Evolutionary conservation across 2,888 invertebrate species (phyloP).

Genomic region (Plutella xylostella): DNA sequence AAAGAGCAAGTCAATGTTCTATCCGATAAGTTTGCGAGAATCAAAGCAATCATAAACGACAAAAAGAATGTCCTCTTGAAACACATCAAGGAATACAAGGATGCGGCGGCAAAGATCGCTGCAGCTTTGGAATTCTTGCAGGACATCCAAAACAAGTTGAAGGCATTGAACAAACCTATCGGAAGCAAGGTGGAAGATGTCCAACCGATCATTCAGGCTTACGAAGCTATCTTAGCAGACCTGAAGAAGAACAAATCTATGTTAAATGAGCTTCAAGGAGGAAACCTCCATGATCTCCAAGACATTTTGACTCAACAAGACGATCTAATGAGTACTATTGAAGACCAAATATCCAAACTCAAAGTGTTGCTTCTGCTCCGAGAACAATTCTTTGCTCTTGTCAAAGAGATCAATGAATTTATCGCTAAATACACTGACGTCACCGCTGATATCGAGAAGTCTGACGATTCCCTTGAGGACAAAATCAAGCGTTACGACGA

Average conservation of each 20-base stretch:
- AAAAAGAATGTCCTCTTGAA: conserved; percentile 79
- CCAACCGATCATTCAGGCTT: conserved; percentile 81
- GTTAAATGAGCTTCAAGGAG: conserved; percentile 81
- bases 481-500: conserved; percentile 91
- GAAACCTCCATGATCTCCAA: conserved; percentile 82
- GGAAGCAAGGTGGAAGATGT: conserved; percentile 92
- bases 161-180: conserved; percentile 86
- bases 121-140: conserved; percentile 84
- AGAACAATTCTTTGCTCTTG: conserved; percentile 88
- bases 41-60: conserved; percentile 81
- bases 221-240: conserved; percentile 82
- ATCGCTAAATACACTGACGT: conserved; percentile 89
- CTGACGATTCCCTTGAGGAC: conserved; percentile 84
- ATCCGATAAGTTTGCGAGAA: conserved; percentile 81
- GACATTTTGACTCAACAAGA: conserved; percentile 85
- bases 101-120: conserved; percentile 82
- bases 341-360: conserved; percentile 86
- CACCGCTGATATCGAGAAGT: conserved; percentile 86
- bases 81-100: conserved; percentile 84
- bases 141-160: conserved; percentile 85
- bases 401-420: conserved; percentile 89
- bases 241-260: conserved; percentile 83
- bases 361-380: conserved; percentile 82
- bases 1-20: conserved; percentile 84
- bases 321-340: conserved; percentile 85